Base-by-base conservation (phyloP, 92 coral and sea anemone species). In the Nematostella vectensis region DNA sequence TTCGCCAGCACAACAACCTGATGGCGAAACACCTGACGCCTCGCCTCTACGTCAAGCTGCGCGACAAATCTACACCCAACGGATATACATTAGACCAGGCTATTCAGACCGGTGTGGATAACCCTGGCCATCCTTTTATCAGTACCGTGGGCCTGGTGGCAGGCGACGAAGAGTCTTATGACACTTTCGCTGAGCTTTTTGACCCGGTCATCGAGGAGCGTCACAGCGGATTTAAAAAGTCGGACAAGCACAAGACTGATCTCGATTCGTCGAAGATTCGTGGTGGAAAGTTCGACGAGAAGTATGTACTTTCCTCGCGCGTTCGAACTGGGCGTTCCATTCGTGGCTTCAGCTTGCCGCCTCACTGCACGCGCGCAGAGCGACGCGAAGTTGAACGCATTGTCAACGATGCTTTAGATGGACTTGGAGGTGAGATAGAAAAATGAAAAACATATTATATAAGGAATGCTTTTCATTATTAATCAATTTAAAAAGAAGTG, bases 281-380 rank as follows among this genome's bases (percentile, higher is more conserved):
- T 11, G 96, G 96, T 1, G 96, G 96, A 25, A 83, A 56, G 31
- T 80, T 88, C 55, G 96, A 88, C 61, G 88, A 76, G 12, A 65
- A 61, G 31, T 88, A 79, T 23, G 96, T 88, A 13, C 45, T 88
- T 54, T 88, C 96, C 21, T 75, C 83, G 23, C 96, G 96, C 44
- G 93, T 86, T 42, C 86, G 96, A 20, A 88, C 94, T 37, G 96
- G 96, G 10, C 86, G 96, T 31, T 88, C 94, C 8, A 80, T 88
- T 57, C 84, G 82, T 22, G 74, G 79, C 18, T 82, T 75, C 25
- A 67, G 94, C 58, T 70, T 88, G 22, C 96, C 96, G 2, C 96
- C 96, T 2, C 96, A 88, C 55, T 88, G 96, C 68, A 75, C 96
- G 25, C 88, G 96, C 19, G 96, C 89, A 29, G 96, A 89, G 62